phyloP scores from a whole-genome alignment of 1,140 invertebrate species.

The Pseudomyrmex dendroicus region DNA sequence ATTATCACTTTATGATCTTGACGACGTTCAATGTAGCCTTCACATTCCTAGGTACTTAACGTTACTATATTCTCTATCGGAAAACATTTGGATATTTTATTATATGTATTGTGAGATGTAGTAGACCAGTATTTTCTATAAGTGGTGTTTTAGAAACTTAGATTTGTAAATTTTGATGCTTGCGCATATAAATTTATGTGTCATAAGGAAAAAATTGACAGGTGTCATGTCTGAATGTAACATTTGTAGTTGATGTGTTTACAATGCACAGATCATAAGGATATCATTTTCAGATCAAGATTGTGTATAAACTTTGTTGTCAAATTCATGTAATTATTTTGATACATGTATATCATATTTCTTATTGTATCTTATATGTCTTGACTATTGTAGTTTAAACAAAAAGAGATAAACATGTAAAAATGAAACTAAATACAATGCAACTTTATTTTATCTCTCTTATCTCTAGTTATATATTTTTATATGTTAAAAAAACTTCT shows the following conservation, averaged over 20 bases:
- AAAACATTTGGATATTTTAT: not conserved
- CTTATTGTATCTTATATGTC: not conserved
- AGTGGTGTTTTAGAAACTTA: not conserved
- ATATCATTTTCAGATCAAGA: not conserved
- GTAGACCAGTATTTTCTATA: not conserved
- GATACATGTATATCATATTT: not conserved
- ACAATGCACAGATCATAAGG: not conserved
- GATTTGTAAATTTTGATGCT: constrained; percentile 10
- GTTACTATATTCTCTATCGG: not conserved
- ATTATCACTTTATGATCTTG: not conserved
- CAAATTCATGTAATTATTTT: not conserved
- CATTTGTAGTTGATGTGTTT: not conserved
- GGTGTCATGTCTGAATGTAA: not conserved
- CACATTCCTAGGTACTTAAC: not conserved
- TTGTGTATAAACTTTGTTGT: not conserved
- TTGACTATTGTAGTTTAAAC: not conserved
- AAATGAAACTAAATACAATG: no score
- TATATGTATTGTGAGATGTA: not conserved
- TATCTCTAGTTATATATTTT: no score
- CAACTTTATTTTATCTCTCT: no score
- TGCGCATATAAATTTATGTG: not conserved
- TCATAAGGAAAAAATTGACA: not conserved
- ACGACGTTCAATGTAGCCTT: not conserved
- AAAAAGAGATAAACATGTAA: no score
- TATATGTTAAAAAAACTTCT: no score